Percentiles rank a stretch among this genome's conserved stretches.
phyloP scores from a whole-genome alignment of 2,113 vertebrate species.

The Blennius ocellaris region DNA sequence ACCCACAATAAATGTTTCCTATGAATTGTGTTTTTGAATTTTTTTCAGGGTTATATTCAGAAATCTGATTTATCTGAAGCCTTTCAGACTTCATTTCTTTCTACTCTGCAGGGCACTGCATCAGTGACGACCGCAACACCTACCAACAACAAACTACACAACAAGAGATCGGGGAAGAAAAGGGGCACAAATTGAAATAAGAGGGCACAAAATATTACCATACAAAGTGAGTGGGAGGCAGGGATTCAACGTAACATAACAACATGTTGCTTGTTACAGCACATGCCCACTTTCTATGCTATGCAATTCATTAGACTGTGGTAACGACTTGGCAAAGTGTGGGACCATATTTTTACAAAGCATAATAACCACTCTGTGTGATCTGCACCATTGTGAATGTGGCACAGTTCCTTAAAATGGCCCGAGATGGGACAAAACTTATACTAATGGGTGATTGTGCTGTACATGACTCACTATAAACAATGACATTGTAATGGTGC shows the following conservation, averaged over 20 bases:
- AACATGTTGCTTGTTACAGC: constrained; percentile 52
- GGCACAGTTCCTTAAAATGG: constrained; percentile 9
- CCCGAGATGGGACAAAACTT: background rate
- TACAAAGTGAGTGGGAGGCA: constrained; percentile 42
- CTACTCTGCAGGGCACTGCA: constrained; percentile 5
- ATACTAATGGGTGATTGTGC: background rate
- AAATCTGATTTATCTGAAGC: background rate
- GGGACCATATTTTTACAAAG: constrained; percentile 24
- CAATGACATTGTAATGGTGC: constrained; percentile 27
- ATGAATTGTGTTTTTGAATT: background rate
- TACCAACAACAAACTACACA: constrained; percentile 21
- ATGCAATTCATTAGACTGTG: constrained; percentile 51
- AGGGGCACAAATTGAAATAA: constrained; percentile 22
- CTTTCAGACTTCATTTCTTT: constrained; percentile 7
- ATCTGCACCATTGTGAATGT: constrained; percentile 9
- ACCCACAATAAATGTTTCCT: background rate
- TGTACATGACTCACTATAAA: constrained; percentile 23
- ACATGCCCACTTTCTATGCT: constrained; percentile 48
- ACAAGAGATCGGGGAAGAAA: background rate
- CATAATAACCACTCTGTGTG: constrained; percentile 37
- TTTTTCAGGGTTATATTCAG: constrained; percentile 1
- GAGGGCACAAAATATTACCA: constrained; percentile 38
- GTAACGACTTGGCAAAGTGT: constrained; percentile 54
- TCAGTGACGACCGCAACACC: constrained; percentile 30
- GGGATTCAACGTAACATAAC: constrained; percentile 51